Evolutionary conservation across 2,888 invertebrate species (phyloP), one percentile per base, ranked within the genome.

Genomic region (Drosophila seclusa): DNA sequence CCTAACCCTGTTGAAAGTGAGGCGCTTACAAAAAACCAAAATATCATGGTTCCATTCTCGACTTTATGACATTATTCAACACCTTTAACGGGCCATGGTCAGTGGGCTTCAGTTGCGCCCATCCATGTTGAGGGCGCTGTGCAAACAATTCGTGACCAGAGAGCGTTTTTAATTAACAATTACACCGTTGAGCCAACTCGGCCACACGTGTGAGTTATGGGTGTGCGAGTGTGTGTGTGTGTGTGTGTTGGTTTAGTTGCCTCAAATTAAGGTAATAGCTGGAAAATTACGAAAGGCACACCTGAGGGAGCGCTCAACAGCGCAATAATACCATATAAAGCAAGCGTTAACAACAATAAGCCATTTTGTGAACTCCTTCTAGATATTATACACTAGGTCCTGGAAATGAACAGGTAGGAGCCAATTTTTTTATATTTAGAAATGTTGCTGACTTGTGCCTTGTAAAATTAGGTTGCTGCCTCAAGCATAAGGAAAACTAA

Each of bases 141-240:
- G 63, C 68, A 69, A 75, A 70, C 61, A 62, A 60, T 64, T 82
- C 85, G 89, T 84, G 87, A 72, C 80, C 85, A 24, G 62, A 72
- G 60, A 67, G 71, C 53, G 76, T 74, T 87, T 84, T 89, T 84
- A 89, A 89, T 84, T 84, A 89, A 87, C 84, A 84, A 89, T 84
- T 84, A 84, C 85, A 36, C 29, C 62, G 80, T 52, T 61, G 57
- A 40, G 80, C 58, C 66, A 63, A 68, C 60, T 66, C 55, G 16
- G 42, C 42, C 52, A 74, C 78, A 83, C 78, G 84, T 83, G 82
- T 82, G 53, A 27, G 65, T 31, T 60, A 40, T 21, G 34, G 40
- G 36, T 21, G 42, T 50, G 31, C 27, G 40, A 11, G 55, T 45
- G 45, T 42, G 11, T 32, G n/a, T 42, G 64, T 63, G 45, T 31